Evolutionary conservation across 1,140 invertebrate species (phyloP), one percentile per base, ranked within the genome.

Genomic region (Cydia amplana): DNA sequence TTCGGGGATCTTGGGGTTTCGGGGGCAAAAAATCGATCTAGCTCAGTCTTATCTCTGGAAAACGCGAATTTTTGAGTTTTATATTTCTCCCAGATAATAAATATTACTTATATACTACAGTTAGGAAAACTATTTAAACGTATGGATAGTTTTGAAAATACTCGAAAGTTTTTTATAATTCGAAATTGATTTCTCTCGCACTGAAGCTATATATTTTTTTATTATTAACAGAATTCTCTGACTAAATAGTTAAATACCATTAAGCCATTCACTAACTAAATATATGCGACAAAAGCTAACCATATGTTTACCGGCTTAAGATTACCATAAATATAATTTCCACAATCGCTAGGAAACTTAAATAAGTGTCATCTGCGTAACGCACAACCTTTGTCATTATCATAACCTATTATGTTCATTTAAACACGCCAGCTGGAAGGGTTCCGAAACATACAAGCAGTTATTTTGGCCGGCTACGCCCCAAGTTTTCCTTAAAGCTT

Each of bases 391-490:
- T 83, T 84, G 86, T 82, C 80, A 89, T 87, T 87, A 87, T 82
- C 85, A 88, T 89, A 87, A 83, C 81, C 79, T 80, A 70, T 70
- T 70, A 79, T 83, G 84, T 87, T 83, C 82, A 83, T 84, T 86
- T 85, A 81, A 80, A 80, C 83, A 85, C 78, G 75, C 79, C 77
- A 72, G 74, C 75, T 72, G 74, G 75, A 75, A 73, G 75, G 74
- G 25, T 65, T 36, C 20, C 72, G 79, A 85, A 84, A 84, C 80
- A 83, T 76, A 86, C 76, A 75, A 75, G 55, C 74, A 64, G 65
- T 72, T 80, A 77, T n/a, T 20, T 75, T 20, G 64, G 65, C 25
- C 14, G 67, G 6, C 18, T 12, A 18, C 10, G 65, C 55, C 3
- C 9, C 18, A n/a, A 18, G 23, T 20, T 60, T 23, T 10, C 14